Base-by-base conservation (phyloP, 2,797 vertebrate species). In the Poecilia wingei region DNA sequence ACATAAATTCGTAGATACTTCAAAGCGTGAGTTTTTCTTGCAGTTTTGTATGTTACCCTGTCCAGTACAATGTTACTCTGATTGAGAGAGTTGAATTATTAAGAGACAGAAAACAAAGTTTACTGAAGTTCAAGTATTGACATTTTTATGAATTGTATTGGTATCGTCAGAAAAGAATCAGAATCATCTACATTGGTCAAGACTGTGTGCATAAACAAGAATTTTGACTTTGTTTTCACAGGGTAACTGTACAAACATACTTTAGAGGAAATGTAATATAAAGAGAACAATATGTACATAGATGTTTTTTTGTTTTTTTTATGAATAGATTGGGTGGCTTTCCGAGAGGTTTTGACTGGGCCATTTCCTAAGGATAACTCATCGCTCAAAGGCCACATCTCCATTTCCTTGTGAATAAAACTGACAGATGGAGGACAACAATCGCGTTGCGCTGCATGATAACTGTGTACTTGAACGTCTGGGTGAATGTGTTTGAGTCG, bases 351-450 rank as follows among this genome's bases (percentile, higher is more conserved):
- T 90, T 86, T 66, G 73, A n/a, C 79, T 1, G 1, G 82, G 86
- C 85, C 83, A 66, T 90, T 92, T 87, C 86, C 71, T 83, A 33
- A 61, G 72, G 76, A 82, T 82, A 91, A 86, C 82, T 91, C 92
- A 94, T 94, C 91, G 91, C 84, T 94, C 92, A 92, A 51, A 79
- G 84, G 84, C 85, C 77, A 87, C 89, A 89, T 91, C 89, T 92
- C 88, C 79, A 80, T 93, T 92, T 93, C 90, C 92, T 93, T 90
- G 90, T 93, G 92, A 93, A 94, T 94, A 94, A 93, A 89, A 91
- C 69, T 93, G 92, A 92, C 93, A 92, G 92, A 93, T 92, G 92
- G 92, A 92, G 91, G 92, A 92, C 89, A 91, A 91, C 88, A 83
- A 90, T 91, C 85, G 84, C 76, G 84, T 90, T 81, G 86, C 86